Conservation (phyloP, 1,140 invertebrate species). For the Chrysopa pallens region DNA sequence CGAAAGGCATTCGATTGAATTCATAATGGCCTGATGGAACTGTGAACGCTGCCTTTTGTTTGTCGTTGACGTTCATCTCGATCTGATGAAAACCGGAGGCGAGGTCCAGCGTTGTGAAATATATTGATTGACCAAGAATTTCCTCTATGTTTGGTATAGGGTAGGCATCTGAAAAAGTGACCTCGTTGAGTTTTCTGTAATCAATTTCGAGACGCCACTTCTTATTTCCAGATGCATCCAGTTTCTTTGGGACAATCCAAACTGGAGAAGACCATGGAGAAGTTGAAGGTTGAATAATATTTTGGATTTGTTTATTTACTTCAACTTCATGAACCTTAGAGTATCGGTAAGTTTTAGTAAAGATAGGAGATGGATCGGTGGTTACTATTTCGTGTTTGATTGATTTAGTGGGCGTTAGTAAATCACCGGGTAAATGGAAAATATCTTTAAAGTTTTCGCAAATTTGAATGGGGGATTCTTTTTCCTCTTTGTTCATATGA, state of each 20-base stretch:
- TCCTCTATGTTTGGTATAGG: conserved; percentile 3
- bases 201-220: conserved; percentile 21
- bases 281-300: conserved; percentile 6
- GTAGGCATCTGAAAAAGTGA: conserved; percentile 19
- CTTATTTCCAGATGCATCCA: conserved; percentile 9
- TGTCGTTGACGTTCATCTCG: conserved; percentile 13
- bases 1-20: conserved; percentile 14
- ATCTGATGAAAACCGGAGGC: conserved; percentile 26
- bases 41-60: conserved; percentile 22
- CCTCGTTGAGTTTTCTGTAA: conserved; percentile 17
- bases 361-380: conserved; percentile 8
- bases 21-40: conserved; percentile 12
- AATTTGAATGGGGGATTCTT: conserved; percentile 2
- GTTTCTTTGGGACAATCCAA: conserved; percentile 15
- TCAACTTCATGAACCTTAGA: conserved; percentile 16
- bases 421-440: conserved; percentile 10
- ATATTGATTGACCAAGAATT: conserved; percentile 6
- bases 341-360: conserved; percentile 13
- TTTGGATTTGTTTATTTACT: conserved; percentile 8
- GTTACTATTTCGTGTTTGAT: conserved; percentile 12
- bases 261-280: conserved; percentile 12
- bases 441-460: conserved; percentile 6
- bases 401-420: conserved; percentile 4
- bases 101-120: conserved; percentile 19
- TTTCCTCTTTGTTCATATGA: conserved; percentile 2